These are phyloP conservation scores for Taeniopygia guttata DNA, from an alignment of 2,797 vertebrate genomes.

Conservation along the genomic window DNA sequence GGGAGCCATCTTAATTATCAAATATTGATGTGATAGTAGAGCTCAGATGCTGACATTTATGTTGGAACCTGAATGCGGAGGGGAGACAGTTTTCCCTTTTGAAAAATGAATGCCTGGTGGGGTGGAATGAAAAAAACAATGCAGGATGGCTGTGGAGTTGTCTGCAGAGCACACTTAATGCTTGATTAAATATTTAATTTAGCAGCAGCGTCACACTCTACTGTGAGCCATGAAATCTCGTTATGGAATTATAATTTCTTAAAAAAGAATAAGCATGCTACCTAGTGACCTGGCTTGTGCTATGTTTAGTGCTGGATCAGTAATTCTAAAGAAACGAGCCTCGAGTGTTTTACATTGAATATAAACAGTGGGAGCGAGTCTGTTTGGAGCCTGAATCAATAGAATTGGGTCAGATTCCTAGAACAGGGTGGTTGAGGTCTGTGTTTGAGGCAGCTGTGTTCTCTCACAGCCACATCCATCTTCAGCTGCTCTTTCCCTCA, in stretches of 20 bases:
- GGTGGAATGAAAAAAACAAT: background rate
- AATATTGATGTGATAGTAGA: slow-evolving; percentile 11
- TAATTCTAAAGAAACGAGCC: background rate
- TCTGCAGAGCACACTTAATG: slow-evolving; percentile 27
- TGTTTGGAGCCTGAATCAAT: background rate
- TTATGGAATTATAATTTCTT: slow-evolving; percentile 44
- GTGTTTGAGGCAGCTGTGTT: background rate
- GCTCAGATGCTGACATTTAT: background rate
- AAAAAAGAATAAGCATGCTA: slow-evolving; percentile 13
- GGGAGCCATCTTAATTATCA: slow-evolving; percentile 39
- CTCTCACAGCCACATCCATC: background rate
- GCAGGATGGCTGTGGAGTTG: background rate
- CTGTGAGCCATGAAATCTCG: slow-evolving; percentile 48
- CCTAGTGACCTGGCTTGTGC: background rate
- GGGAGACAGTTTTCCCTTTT: background rate
- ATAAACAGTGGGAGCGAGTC: background rate
- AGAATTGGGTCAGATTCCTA: slow-evolving; percentile 3
- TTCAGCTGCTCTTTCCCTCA: background rate
- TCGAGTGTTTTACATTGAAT: background rate
- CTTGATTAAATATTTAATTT: slow-evolving; percentile 61
- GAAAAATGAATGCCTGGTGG: background rate
- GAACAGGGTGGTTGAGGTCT: background rate
- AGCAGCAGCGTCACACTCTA: slow-evolving; percentile 36
- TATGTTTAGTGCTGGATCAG: slow-evolving; percentile 27
- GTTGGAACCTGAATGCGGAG: background rate